These are phyloP conservation scores for Esox lucius DNA, from an alignment of 2,797 vertebrate species.

Conservation along the genomic window DNA sequence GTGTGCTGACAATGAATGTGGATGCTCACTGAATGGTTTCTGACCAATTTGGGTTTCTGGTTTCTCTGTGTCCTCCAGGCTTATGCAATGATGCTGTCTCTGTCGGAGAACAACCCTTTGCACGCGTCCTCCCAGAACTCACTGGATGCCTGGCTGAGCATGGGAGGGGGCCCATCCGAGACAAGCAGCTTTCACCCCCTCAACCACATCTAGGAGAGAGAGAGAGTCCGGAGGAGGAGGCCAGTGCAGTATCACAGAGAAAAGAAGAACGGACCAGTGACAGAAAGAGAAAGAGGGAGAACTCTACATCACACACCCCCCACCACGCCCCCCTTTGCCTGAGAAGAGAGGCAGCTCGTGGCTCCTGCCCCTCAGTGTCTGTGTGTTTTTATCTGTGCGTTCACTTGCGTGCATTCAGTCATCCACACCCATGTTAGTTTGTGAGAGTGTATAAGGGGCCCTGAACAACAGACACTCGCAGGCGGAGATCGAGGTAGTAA, in stretches of 20 bases:
- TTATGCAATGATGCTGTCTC: conserved; percentile 99
- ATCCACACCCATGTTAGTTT: conserved; percentile 4
- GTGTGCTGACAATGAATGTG: neutral
- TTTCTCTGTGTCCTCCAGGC: conserved; percentile 73
- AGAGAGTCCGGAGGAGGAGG: conserved; percentile 31
- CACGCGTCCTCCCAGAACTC: conserved; percentile 93
- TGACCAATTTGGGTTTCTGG: conserved; percentile 12
- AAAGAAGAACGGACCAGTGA: conserved; percentile 26
- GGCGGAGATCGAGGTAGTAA: conserved; percentile 58
- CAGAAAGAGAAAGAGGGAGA: conserved; percentile 54
- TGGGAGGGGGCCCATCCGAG: conserved; percentile 90
- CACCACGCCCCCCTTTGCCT: neutral
- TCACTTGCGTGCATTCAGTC: neutral
- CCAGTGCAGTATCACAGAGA: conserved; percentile 11
- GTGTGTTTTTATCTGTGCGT: conserved; percentile 12
- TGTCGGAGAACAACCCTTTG: conserved; percentile 94
- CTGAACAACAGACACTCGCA: conserved; percentile 54
- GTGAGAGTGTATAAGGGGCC: conserved; percentile 38
- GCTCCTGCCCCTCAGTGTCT: conserved; percentile 12
- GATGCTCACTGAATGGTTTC: neutral
- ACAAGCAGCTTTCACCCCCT: conserved; percentile 92
- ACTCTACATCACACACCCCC: conserved; percentile 7
- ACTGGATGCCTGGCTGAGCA: conserved; percentile 97
- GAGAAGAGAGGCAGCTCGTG: conserved; percentile 45
- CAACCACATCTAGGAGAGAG: conserved; percentile 87